These are phyloP conservation scores for Diogma glabrata DNA, from an alignment of 2,888 invertebrate species.

Conservation along the genomic window DNA sequence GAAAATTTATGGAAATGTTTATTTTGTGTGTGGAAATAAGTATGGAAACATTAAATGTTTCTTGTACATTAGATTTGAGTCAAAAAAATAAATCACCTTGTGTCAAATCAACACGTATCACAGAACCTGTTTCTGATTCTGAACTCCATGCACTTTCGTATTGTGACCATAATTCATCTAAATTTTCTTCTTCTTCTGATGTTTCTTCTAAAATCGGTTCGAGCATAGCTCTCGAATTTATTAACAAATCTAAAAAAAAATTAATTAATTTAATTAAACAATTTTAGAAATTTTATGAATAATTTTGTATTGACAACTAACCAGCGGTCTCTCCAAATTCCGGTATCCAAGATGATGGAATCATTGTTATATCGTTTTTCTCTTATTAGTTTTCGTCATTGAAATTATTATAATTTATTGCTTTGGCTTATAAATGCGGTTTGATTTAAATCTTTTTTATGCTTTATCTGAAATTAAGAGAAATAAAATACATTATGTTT, in stretches of 20 bases:
- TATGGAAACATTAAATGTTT: too few relatives aligned
- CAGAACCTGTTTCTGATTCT: slow-evolving; percentile 73
- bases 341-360: slow-evolving; percentile 7
- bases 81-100: slow-evolving; percentile 25
- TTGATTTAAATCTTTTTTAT: too few relatives aligned
- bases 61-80: too few relatives aligned
- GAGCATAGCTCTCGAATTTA: slow-evolving; percentile 40
- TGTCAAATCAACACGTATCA: slow-evolving; percentile 53
- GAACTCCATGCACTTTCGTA: slow-evolving; percentile 37
- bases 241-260: slow-evolving; percentile 25
- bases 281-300: not conserved
- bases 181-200: slow-evolving; percentile 53
- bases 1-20: too few relatives aligned
- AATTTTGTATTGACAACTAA: not conserved
- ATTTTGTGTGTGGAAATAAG: too few relatives aligned
- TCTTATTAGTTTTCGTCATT: slow-evolving; percentile 3
- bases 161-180: slow-evolving; percentile 29
- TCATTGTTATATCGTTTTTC: not conserved
- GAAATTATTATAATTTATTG: too few relatives aligned
- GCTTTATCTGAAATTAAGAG: too few relatives aligned
- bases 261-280: not conserved
- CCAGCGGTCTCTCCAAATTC: slow-evolving; percentile 9
- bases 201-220: slow-evolving; percentile 85
- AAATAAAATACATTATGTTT: too few relatives aligned
- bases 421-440: too few relatives aligned